Conservation (phyloP, 2,113 vertebrate species). For the Dromiciops gliroides region DNA sequence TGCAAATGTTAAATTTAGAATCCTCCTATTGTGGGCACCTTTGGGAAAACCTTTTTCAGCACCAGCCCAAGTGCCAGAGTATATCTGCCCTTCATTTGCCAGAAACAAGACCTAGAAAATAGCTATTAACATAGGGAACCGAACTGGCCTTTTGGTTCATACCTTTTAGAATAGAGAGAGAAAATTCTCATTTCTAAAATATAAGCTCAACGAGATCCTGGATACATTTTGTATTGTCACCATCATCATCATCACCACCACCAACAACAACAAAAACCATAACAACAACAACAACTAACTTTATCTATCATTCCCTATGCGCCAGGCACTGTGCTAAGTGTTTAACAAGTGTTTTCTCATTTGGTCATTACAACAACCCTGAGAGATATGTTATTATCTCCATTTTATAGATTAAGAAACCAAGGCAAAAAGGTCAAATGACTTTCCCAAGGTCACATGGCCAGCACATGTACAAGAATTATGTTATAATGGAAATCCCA, state of each 20-base stretch:
- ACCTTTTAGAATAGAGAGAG: not conserved
- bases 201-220: not conserved
- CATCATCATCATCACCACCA: too few relatives aligned
- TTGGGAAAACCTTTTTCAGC: conserved; percentile 63
- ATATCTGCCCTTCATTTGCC: conserved; percentile 23
- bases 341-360: not conserved
- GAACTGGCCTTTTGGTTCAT: not conserved
- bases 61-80: conserved; percentile 3
- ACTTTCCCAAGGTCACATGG: not conserved
- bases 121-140: not conserved
- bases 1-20: conserved; percentile 70
- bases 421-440: not conserved
- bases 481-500: not conserved
- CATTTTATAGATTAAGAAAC: not conserved
- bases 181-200: not conserved
- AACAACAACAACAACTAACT: too few relatives aligned
- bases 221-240: not conserved
- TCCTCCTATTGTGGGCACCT: conserved; percentile 58
- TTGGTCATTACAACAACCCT: not conserved
- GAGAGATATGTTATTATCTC: not conserved
- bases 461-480: not conserved
- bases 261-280: too few relatives aligned
- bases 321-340: not conserved
- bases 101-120: conserved; percentile 8
- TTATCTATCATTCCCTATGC: too few relatives aligned